Percentiles rank a stretch among this genome's conserved stretches.
Evolutionary conservation across 2,888 invertebrate genomes (phyloP).

Genomic region (Phorcus lineatus): DNA sequence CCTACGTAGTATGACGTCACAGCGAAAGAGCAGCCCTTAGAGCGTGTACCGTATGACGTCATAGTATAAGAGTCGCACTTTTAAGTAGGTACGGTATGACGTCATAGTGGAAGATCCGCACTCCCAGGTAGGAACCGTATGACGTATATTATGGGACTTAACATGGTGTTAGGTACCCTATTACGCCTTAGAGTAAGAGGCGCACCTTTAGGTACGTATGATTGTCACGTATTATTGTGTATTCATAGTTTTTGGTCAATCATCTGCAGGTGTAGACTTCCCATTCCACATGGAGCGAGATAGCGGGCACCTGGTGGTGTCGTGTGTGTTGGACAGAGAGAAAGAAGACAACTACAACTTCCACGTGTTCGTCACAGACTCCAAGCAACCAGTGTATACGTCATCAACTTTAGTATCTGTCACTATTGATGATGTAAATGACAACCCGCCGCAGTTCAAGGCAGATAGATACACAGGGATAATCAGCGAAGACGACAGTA

Average conservation of each 20-base stretch:
- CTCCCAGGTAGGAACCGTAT: no score
- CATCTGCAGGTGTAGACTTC: neutral
- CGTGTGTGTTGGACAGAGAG: neutral
- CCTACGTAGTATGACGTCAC: no score
- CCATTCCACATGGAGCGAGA: slow-evolving; percentile 9
- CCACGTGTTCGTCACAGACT: neutral
- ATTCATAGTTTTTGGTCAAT: neutral
- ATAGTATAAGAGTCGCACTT: no score
- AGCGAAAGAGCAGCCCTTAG: no score
- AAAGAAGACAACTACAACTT: neutral
- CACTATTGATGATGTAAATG: slow-evolving; percentile 7
- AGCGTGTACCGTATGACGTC: no score
- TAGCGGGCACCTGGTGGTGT: neutral
- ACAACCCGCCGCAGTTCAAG: slow-evolving; percentile 4
- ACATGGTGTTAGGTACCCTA: no score
- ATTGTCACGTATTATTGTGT: no score
- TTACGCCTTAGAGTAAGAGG: no score
- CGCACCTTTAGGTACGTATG: no score
- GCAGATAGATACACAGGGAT: neutral
- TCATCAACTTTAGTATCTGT: neutral
- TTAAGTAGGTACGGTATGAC: no score
- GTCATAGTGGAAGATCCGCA: no score
- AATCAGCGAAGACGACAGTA: neutral
- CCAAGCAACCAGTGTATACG: neutral
- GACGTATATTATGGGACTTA: no score